Evolutionary conservation across 1,140 invertebrate genomes (phyloP), one percentile per base, ranked within the genome.

Genomic region (Scaptodrosophila lebanonensis): DNA sequence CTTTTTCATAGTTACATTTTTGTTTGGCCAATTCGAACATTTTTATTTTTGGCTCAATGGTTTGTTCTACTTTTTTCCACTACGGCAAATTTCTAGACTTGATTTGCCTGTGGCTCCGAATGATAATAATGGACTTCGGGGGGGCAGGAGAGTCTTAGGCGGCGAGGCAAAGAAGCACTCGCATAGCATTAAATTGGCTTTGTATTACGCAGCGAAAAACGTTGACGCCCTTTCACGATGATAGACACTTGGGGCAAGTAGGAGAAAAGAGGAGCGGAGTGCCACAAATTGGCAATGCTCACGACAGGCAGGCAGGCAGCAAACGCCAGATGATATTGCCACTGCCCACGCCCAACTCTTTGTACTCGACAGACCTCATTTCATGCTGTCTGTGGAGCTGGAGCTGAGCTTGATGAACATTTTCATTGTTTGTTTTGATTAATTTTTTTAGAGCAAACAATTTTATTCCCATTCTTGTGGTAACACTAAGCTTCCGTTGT

Each of bases 341-440:
- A 29, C 16, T 18, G 65, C 56, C 60, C 44, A 59, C 25, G 39
- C 53, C 27, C 32, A 49, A 59, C 29, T 18, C 25, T 63, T 45
- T 51, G 45, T 38, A 35, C 16, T 53, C 36, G 56, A 44, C 58
- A 63, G 60, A 63, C 60, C 60, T 45, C 66, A 66, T 61, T 54
- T 66, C 44, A 43, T 63, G 60, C 43, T 52, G 54, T 25, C 17
- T 15, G 13, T 33, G 29, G 57, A 50, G 62, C 39, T 52, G 50
- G 72, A 68, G 12, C 79, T 77, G 72, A 64, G 68, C 83, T 75
- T 64, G 62, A 56, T 50, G 51, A 58, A 82, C 75, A 75, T 83
- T 75, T 79, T 82, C 65, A 75, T 82, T 82, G 75, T 72, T 82
- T 66, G 53, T 75, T 79, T 73, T 82, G 69, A 70, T 82, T 82